phyloP scores from a whole-genome alignment of 2,797 vertebrate species.

The Coregonus sp. region DNA sequence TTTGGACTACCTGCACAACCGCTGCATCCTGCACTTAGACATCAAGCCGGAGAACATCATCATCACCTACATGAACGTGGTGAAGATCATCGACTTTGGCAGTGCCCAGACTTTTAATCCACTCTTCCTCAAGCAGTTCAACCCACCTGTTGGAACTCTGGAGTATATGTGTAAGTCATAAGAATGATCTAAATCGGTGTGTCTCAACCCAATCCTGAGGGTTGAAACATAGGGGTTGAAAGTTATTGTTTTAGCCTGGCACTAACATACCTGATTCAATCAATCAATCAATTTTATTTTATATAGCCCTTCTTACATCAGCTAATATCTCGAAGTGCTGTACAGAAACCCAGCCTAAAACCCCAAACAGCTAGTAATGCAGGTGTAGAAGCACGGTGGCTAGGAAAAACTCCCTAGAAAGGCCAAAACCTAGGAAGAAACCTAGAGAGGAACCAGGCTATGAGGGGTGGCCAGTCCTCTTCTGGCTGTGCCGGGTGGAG shows the following conservation, averaged over 20 bases:
- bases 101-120: constrained; percentile 92
- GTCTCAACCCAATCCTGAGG: neutral
- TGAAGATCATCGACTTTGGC: constrained; percentile 98
- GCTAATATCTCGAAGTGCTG: no score
- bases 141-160: constrained; percentile 86
- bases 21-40: constrained; percentile 91
- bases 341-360: no score
- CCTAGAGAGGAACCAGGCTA: no score
- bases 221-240: neutral
- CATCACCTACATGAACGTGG: constrained; percentile 85
- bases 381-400: no score
- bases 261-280: neutral
- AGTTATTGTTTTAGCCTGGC: neutral
- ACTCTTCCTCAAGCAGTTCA: constrained; percentile 88
- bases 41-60: constrained; percentile 95
- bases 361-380: no score
- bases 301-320: no score
- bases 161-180: constrained; percentile 93
- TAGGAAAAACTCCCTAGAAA: no score
- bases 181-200: neutral
- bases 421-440: no score
- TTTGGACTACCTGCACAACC: constrained; percentile 90
- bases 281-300: no score
- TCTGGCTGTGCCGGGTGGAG: no score
- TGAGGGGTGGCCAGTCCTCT: no score